Evolutionary conservation across 92 coral and sea anemone species (phyloP).

Genomic region (Chrysogorgia sp.): DNA sequence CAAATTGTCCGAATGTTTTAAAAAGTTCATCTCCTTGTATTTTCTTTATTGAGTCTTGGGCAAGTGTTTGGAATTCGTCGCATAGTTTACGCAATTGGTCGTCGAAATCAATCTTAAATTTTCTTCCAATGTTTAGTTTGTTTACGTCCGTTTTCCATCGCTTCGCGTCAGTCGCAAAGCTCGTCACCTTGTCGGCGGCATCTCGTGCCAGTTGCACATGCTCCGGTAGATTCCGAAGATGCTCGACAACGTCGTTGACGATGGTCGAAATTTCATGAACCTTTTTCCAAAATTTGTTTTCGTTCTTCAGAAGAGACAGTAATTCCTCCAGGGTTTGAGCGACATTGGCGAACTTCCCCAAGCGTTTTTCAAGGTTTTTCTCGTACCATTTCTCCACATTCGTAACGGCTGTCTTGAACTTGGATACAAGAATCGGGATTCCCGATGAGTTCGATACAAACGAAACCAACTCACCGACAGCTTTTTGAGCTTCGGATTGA

Average conservation of each 20-base stretch:
- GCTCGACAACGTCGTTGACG: slow-evolving; percentile 68
- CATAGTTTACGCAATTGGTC: slow-evolving; percentile 71
- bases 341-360: slow-evolving; percentile 79
- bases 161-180: slow-evolving; percentile 75
- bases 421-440: slow-evolving; percentile 64
- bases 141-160: slow-evolving; percentile 70
- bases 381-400: slow-evolving; percentile 85
- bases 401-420: slow-evolving; percentile 74
- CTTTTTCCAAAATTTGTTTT: slow-evolving; percentile 72
- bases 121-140: slow-evolving; percentile 71
- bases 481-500: slow-evolving; percentile 74
- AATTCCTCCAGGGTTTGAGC: slow-evolving; percentile 80
- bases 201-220: slow-evolving; percentile 82
- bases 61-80: slow-evolving; percentile 69
- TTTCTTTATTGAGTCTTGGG: slow-evolving; percentile 63
- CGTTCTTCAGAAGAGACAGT: slow-evolving; percentile 75
- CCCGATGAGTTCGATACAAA: slow-evolving; percentile 73
- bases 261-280: slow-evolving; percentile 69
- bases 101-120: slow-evolving; percentile 76
- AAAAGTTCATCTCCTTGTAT: slow-evolving; percentile 71
- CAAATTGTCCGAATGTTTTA: slow-evolving; percentile 68
- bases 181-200: slow-evolving; percentile 78
- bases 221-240: slow-evolving; percentile 71
- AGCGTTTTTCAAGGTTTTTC: slow-evolving; percentile 70
- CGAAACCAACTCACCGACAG: slow-evolving; percentile 63